These are phyloP conservation scores for Lasioglossum baleicum DNA, from an alignment of 1,140 invertebrate species.

Conservation along the genomic window DNA sequence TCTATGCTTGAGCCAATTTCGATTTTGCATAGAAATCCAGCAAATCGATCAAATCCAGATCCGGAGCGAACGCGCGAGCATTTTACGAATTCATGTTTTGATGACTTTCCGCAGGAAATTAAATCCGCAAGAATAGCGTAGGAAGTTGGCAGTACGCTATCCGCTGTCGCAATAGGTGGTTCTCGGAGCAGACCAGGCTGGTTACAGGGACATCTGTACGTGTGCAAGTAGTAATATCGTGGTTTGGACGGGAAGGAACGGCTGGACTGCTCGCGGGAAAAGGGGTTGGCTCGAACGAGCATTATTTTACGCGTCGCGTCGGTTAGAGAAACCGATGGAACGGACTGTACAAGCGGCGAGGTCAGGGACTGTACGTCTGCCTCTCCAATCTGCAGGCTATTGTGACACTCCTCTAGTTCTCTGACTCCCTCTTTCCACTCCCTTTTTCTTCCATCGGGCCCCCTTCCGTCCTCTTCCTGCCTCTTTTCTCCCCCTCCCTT, in stretches of 20 bases:
- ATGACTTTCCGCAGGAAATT: too few relatives aligned
- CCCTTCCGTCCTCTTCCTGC: conserved; percentile 27
- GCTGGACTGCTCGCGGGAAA: neutral
- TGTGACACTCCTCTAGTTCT: conserved; percentile 63
- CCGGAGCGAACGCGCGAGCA: too few relatives aligned
- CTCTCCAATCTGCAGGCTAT: conserved; percentile 69
- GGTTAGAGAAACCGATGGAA: conserved; percentile 17
- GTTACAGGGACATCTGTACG: conserved; percentile 68
- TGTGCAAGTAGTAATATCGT: conserved; percentile 72
- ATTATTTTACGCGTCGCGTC: conserved; percentile 43
- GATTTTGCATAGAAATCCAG: too few relatives aligned
- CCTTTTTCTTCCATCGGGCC: conserved; percentile 31
- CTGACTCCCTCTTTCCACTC: conserved; percentile 25
- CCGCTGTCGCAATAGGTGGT: too few relatives aligned
- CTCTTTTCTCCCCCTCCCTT: conserved; percentile 19
- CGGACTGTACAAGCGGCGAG: conserved; percentile 54
- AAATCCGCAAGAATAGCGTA: too few relatives aligned
- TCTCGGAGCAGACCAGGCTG: neutral
- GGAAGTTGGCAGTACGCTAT: too few relatives aligned
- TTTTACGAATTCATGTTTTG: too few relatives aligned
- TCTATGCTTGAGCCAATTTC: too few relatives aligned
- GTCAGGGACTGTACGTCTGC: conserved; percentile 69
- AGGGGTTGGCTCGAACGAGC: neutral
- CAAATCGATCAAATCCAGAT: too few relatives aligned
- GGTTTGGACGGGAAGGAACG: conserved; percentile 39